Base-by-base conservation (phyloP, 2,797 vertebrate species). In the Myripristis jacobus region DNA sequence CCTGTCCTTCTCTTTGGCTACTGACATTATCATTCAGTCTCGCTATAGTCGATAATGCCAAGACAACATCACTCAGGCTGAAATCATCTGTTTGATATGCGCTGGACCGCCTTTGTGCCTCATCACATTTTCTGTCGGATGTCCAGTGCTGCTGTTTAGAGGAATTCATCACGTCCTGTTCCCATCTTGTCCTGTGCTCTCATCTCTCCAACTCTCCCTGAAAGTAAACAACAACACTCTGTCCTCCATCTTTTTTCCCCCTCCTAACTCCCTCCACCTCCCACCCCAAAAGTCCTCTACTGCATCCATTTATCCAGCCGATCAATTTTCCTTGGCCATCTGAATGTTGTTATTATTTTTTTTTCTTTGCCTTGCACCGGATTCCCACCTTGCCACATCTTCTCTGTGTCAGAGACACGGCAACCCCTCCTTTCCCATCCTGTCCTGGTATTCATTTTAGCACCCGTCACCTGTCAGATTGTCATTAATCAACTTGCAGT, bases 21-120 rank as follows among this genome's bases (percentile, higher is more conserved):
- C 70, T 46, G 57, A 72, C 76, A 74, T 89, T 87, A 83, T 86
- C 77, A 77, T 87, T 82, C 74, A 79, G 74, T 74, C 76, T 81
- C 73, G 59, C 75, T 43, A 24, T 57, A 81, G 85, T 86, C 73
- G 43, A 87, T 90, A 84, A 88, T 78, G 83, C 73, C 84, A 80
- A 81, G 87, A 78, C 74, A 75, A 73, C 70, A 84, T 86, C 80
- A 77, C 61, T 89, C 84, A 74, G 66, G 72, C 81, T 82, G 74
- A 79, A 90, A 87, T 82, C 83, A 77, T 88, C 87, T 87, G 85
- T 75, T 91, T 92, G 83, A 86, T 87, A 89, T 90, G 82, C 84
- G 22, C 63, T 24, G 69, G 76, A 77, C 82, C 73, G 75, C 83
- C 81, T 91, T 84, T 81, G 85, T 71, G 83, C 76, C 89, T 89